Evolutionary conservation across 2,888 invertebrate species (phyloP), one percentile per base, ranked within the genome.

Genomic region (Rotaria sp.): DNA sequence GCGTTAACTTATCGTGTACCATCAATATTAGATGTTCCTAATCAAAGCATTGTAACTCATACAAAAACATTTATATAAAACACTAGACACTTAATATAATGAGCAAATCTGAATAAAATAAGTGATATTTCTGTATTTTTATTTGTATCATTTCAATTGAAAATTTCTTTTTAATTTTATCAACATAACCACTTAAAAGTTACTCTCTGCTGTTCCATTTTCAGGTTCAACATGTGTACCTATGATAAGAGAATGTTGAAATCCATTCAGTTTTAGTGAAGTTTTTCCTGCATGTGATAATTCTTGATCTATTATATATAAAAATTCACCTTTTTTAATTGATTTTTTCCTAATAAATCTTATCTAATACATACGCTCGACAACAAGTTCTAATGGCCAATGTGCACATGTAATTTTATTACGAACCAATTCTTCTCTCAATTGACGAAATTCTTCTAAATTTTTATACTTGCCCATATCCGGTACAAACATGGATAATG

Each of bases 31-130:
- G 1, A 2, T 26, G 45, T 45, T 13, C 45, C 80, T 45, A 26
- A 45, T 45, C 45, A 24, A 3, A 80, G 80, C 45, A 15, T 80
- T 5, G n/a, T 26, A 45, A 80, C 80, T 26, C 80, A 80, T 45
- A n/a, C 45, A n/a, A 45, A 80, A 45, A 26, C 80, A 80, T 80
- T 26, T 80, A 4, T 80, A 80, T n/a, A 45, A 80, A 80, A 45
- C 41, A 80, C 26, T 80, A 15, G n/a, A 45, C 45, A 45, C 5
- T 45, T 45, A 52, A 24, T 52, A 7, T 52, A 52, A 24, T 52
- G 52, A 52, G 24, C 24, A 24, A 52, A 52, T 52, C 2, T 24
- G n/a, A n/a, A n/a, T n/a, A n/a, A n/a, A n/a, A n/a, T n/a, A n/a
- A n/a, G n/a, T n/a, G n/a, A n/a, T n/a, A n/a, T n/a, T n/a, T n/a